A percentile compares a stretch with the other conserved stretches of the same genome.
Conservation (phyloP, 2,888 invertebrate genomes). For the Rhingia campestris region DNA sequence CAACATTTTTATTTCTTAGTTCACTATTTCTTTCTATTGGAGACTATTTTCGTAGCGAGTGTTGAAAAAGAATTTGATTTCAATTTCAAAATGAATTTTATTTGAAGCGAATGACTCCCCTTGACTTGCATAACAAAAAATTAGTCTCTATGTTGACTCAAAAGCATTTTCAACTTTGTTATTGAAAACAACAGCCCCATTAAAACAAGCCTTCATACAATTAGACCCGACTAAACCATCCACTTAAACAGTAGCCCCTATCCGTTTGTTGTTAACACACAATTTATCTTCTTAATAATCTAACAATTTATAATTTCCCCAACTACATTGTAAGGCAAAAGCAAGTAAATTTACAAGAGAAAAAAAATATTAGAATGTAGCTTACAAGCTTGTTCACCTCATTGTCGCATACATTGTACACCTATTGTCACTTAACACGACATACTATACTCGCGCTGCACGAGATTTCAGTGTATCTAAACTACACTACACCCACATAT, state of each 20-base stretch:
- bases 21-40: too few species aligned
- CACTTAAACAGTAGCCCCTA: slow-evolving; percentile 30
- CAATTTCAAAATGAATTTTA: too few species aligned
- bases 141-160: too few species aligned
- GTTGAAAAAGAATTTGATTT: too few species aligned
- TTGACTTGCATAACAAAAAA: too few species aligned
- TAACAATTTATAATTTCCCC: neutral
- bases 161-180: too few species aligned
- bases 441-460: slow-evolving; percentile 40
- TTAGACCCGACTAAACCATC: slow-evolving; percentile 31
- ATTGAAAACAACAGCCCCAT: too few species aligned
- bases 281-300: slow-evolving; percentile 28
- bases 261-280: slow-evolving; percentile 50
- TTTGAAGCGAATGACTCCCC: too few species aligned
- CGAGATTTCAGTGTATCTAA: slow-evolving; percentile 54
- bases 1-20: too few species aligned
- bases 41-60: too few species aligned
- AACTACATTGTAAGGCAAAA: neutral
- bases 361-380: neutral
- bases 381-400: slow-evolving; percentile 23
- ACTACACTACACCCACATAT: slow-evolving; percentile 10
- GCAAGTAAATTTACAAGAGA: neutral
- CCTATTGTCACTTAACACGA: slow-evolving; percentile 65
- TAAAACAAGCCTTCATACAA: slow-evolving; percentile 17
- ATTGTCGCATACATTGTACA: slow-evolving; percentile 38